These are phyloP conservation scores for Trilocha varians DNA, from an alignment of 2,888 invertebrate genomes.

Conservation along the genomic window DNA sequence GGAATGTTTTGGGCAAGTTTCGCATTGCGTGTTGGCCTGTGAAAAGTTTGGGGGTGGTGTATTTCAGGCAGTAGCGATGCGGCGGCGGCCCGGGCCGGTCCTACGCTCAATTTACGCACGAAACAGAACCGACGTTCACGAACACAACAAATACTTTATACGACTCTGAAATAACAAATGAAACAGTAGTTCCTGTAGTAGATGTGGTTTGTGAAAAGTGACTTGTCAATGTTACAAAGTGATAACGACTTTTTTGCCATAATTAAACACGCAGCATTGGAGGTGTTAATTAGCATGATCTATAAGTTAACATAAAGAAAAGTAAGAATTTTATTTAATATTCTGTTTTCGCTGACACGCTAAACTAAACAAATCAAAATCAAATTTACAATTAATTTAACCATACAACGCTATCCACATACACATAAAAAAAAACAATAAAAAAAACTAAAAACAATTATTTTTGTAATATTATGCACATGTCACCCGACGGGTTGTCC, in stretches of 20 bases:
- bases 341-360: too few relatives aligned
- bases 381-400: too few relatives aligned
- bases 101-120: slow-evolving; percentile 15
- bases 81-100: slow-evolving; percentile 53
- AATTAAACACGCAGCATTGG: not conserved
- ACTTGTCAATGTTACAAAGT: not conserved
- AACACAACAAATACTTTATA: not conserved
- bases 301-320: not conserved
- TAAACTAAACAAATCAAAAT: too few relatives aligned
- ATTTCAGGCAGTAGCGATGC: slow-evolving; percentile 43
- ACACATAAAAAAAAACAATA: too few relatives aligned
- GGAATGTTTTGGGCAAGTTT: slow-evolving; percentile 27
- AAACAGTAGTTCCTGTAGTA: not conserved
- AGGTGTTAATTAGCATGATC: not conserved
- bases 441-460: too few relatives aligned
- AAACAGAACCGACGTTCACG: not conserved
- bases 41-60: slow-evolving; percentile 42
- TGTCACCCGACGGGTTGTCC: too few relatives aligned
- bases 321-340: not conserved
- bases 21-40: slow-evolving; percentile 30
- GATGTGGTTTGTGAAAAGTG: not conserved
- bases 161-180: not conserved
- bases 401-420: too few relatives aligned
- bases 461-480: too few relatives aligned
- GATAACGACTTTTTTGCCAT: not conserved